Conservation (phyloP, 53 echinoderm and acorn worm genomes). For the Paelopatides confundens region DNA sequence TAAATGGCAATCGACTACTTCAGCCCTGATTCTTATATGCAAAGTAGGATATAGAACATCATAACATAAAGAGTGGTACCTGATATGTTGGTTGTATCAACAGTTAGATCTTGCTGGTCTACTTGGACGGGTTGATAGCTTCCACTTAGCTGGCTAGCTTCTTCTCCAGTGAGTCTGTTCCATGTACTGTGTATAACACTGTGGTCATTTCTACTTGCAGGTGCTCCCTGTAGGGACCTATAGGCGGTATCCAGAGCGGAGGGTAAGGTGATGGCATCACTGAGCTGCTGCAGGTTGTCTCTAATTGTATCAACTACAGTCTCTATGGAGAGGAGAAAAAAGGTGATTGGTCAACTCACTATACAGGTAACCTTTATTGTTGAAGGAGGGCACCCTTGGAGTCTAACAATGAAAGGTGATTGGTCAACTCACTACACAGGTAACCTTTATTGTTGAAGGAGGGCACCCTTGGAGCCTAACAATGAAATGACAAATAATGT, state of each 20-base stretch:
- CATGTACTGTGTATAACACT: not conserved
- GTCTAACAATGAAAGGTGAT: no score
- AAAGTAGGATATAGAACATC: no score
- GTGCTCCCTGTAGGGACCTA: conserved; percentile 7
- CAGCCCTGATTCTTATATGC: no score
- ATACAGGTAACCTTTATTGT: no score
- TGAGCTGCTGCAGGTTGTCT: conserved; percentile 74
- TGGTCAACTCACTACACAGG: no score
- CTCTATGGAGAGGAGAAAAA: conserved; percentile 6
- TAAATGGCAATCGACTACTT: no score
- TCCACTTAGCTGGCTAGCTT: not conserved
- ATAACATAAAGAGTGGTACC: not conserved
- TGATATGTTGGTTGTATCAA: not conserved
- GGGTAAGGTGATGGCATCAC: conserved; percentile 28
- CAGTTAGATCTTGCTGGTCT: not conserved
- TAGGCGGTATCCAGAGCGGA: not conserved
- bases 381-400: no score
- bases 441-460: no score
- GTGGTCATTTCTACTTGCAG: not conserved
- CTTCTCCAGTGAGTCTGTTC: not conserved
- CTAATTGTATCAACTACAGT: conserved; percentile 69
- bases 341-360: no score
- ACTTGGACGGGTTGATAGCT: not conserved
- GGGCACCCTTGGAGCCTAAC: no score
- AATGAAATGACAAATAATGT: no score